A percentile compares a stretch with the other conserved stretches of the same genome.
phyloP scores from a whole-genome alignment of 2,113 vertebrate genomes.

The Reinhardtius hippoglossoides region DNA sequence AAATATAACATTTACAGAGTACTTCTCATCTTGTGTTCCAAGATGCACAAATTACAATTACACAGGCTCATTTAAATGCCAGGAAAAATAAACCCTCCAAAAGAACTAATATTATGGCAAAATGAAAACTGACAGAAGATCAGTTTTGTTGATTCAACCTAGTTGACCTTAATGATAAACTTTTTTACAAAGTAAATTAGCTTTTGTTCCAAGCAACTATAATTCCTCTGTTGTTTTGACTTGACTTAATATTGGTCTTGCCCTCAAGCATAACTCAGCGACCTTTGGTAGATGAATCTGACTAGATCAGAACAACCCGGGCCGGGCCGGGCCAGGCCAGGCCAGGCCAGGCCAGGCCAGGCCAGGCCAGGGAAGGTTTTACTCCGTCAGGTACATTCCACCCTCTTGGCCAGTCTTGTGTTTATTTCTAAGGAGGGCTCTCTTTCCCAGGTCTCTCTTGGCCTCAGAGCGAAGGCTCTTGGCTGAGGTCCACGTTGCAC shows the following conservation, averaged over 20 bases:
- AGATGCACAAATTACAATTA: too few relatives aligned
- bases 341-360: too few relatives aligned
- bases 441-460: constrained; percentile 96
- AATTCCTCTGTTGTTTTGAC: background rate
- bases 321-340: too few relatives aligned
- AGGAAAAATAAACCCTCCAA: too few relatives aligned
- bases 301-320: constrained; percentile 1
- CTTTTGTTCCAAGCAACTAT: background rate
- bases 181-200: background rate
- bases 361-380: constrained; percentile 46
- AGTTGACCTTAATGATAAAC: background rate
- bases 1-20: too few relatives aligned
- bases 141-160: background rate
- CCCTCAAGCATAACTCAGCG: background rate
- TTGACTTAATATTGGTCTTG: background rate
- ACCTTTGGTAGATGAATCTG: constrained; percentile 21
- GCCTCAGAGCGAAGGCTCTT: constrained; percentile 90
- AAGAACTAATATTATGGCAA: too few relatives aligned
- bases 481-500: constrained; percentile 94
- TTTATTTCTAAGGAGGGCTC: constrained; percentile 89
- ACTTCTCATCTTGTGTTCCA: too few relatives aligned
- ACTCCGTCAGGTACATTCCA: constrained; percentile 76
- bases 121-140: too few relatives aligned
- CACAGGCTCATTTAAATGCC: too few relatives aligned
- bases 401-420: constrained; percentile 75